phyloP scores from a whole-genome alignment of 2,797 vertebrate species.

The Lagodon rhomboides region DNA sequence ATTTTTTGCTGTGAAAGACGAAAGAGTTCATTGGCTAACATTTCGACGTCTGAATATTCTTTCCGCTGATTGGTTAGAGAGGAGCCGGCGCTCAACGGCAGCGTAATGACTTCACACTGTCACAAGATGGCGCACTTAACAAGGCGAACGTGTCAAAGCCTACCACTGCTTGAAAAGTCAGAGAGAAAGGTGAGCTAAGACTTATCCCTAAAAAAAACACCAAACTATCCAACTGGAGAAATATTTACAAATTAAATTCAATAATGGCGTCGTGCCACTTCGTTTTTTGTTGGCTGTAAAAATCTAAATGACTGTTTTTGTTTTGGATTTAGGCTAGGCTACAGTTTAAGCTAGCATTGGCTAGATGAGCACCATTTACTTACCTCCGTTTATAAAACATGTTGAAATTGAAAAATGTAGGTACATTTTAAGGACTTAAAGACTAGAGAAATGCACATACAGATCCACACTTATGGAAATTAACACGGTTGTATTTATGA shows the following conservation, averaged over 20 bases:
- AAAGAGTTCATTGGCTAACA: slow-evolving; percentile 64
- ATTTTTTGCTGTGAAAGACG: slow-evolving; percentile 48
- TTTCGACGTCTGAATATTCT: slow-evolving; percentile 29
- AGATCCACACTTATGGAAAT: neutral
- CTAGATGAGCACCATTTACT: too few species aligned
- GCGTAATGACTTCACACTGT: fast-evolving
- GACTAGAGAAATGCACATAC: too few species aligned
- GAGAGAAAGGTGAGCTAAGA: neutral
- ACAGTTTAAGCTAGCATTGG: too few species aligned
- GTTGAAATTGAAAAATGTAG: neutral
- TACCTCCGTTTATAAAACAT: neutral
- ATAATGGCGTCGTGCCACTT: neutral
- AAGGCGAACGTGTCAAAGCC: neutral
- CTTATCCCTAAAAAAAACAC: neutral
- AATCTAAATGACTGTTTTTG: neutral
- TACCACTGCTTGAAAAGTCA: fast-evolving
- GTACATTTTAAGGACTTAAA: too few species aligned
- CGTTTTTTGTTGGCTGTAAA: neutral
- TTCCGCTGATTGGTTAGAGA: slow-evolving; percentile 59
- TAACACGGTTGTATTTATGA: neutral
- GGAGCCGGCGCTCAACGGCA: fast-evolving
- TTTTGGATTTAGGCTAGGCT: too few species aligned
- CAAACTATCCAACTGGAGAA: neutral
- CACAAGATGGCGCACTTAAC: slow-evolving; percentile 65
- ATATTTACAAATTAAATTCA: neutral